Base-by-base conservation (phyloP, 1,140 invertebrate species). In the Tetramorium alpestre region DNA sequence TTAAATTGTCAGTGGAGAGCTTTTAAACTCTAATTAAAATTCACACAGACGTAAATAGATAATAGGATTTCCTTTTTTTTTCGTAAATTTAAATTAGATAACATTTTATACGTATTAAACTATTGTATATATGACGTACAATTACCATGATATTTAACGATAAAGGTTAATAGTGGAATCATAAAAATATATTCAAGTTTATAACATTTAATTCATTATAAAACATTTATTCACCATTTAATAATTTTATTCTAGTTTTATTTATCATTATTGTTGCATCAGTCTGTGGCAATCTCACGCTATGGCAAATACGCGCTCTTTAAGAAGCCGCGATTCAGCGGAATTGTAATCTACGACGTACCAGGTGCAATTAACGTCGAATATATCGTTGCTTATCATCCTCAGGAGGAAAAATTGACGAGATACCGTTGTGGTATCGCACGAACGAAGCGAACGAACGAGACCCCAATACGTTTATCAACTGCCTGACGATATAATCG, bases 401-500 rank as follows among this genome's bases (percentile, higher is more conserved):
- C 13, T 10, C 7, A 6, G 41, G n/a, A 13, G 60, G 3, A 58
- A 82, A 82, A 73, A 60, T 33, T 2, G 13, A 22, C 54, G 13
- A 44, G 16, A 58, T 73, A 82, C 77, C 49, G 77, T 82, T 73
- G 56, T 6, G 8, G 54, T 16, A 44, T 72, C 51, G 51, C 51
- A 58, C 65, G 51, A 60, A 54, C 60, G 25, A 25, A 16, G 28
- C 44, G 44, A 51, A 58, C 51, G 38, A 65, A 16, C 11, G 28
- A 18, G 54, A 60, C 13, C 11, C 38, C 13, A 3, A 22, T 80
- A 67, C 47, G 69, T 84, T 84, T 75, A 75, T 60, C 69, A 84
- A 38, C 54, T 41, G 41, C 5, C 28, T 38, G 80, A 84, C n/a
- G 80, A 84, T 73, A 75, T 60, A 84, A 84, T 60, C 69, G 28